Evolutionary conservation across 2,888 invertebrate species (phyloP).

Genomic region (Spodoptera littoralis): DNA sequence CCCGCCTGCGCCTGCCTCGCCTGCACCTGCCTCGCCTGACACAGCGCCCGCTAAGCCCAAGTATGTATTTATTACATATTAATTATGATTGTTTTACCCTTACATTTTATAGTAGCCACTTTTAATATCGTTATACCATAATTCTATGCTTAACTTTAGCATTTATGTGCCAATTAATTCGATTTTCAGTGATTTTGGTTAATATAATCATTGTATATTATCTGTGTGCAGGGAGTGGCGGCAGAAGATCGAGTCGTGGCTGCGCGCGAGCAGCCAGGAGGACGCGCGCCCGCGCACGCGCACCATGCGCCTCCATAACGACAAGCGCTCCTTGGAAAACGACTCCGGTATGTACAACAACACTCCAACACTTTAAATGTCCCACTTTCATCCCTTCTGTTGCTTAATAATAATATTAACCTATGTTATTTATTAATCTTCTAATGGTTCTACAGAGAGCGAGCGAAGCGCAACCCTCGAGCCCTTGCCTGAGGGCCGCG

Average conservation of each 20-base stretch:
- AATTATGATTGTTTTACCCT: too few species aligned
- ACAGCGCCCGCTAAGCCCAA: conserved; percentile 77
- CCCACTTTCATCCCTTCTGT: too few species aligned
- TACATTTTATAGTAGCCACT: too few species aligned
- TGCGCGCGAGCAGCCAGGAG: conserved; percentile 95
- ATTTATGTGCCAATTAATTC: too few species aligned
- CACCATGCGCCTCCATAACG: conserved; percentile 89
- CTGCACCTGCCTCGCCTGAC: conserved; percentile 48
- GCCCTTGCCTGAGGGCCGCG: conserved; percentile 92
- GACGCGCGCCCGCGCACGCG: conserved; percentile 91
- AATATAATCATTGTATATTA: not conserved
- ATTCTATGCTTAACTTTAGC: too few species aligned
- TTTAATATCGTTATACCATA: too few species aligned
- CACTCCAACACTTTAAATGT: too few species aligned
- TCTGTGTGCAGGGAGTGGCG: conserved; percentile 92
- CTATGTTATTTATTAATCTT: not conserved
- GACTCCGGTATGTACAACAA: conserved; percentile 91
- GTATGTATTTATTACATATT: conserved; percentile 54
- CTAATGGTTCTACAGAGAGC: conserved; percentile 89
- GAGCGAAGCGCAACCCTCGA: conserved; percentile 92
- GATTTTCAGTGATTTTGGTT: too few species aligned
- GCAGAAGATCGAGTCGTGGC: conserved; percentile 97
- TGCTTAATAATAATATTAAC: too few species aligned
- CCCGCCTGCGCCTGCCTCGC: conserved; percentile 32
- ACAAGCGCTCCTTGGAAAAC: conserved; percentile 94